phyloP scores from a whole-genome alignment of 2,113 vertebrate species.

The Corapipo altera region DNA sequence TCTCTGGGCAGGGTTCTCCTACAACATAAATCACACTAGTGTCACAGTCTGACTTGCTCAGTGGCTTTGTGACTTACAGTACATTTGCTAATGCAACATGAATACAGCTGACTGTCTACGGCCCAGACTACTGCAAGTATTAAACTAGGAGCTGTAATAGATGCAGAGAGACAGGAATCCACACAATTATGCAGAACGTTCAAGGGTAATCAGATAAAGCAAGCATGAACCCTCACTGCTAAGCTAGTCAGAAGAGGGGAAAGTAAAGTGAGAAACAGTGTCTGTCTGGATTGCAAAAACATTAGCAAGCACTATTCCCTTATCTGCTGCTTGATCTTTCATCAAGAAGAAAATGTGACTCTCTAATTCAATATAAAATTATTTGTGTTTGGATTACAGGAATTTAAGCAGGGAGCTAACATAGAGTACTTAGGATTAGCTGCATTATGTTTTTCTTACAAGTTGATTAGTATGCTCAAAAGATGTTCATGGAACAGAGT shows the following conservation, averaged over 20 bases:
- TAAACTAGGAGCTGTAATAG: slow-evolving; percentile 2
- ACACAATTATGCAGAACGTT: slow-evolving; percentile 31
- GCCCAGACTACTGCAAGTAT: neutral
- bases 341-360: neutral
- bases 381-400: slow-evolving; percentile 48
- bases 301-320: neutral
- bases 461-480: slow-evolving; percentile 32
- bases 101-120: neutral
- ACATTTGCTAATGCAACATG: neutral
- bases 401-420: slow-evolving; percentile 22
- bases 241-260: neutral
- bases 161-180: slow-evolving; percentile 44
- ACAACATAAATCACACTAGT: slow-evolving; percentile 32
- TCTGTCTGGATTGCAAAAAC: slow-evolving; percentile 4
- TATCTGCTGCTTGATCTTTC: slow-evolving; percentile 15
- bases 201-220: slow-evolving; percentile 37
- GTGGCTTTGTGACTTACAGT: neutral
- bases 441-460: slow-evolving; percentile 19
- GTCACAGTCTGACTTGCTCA: neutral
- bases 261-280: neutral
- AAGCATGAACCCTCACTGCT: neutral
- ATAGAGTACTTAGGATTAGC: slow-evolving; percentile 51
- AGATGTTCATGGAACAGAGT: slow-evolving; percentile 15
- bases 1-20: slow-evolving; percentile 93
- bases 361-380: slow-evolving; percentile 59